phyloP scores from a whole-genome alignment of 2,888 invertebrate species.

The Sminthurides aquaticus region DNA sequence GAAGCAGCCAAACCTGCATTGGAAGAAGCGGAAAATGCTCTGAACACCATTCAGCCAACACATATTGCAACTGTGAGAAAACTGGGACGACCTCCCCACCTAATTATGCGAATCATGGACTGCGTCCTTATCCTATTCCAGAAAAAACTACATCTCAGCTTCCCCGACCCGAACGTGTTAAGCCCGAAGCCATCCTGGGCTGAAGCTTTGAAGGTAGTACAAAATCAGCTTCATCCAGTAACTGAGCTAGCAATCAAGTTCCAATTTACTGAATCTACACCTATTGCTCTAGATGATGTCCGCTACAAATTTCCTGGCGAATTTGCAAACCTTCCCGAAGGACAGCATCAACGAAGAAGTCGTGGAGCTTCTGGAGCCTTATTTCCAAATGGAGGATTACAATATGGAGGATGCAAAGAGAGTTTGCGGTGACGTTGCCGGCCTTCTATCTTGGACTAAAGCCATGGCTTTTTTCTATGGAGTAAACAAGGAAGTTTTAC shows the following conservation, averaged over 20 bases:
- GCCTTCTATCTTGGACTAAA: conserved; percentile 89
- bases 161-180: conserved; percentile 69
- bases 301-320: conserved; percentile 80
- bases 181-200: conserved; percentile 94
- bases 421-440: conserved; percentile 67
- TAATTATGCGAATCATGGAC: conserved; percentile 97
- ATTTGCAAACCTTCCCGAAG: conserved; percentile 89
- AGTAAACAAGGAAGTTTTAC: not conserved
- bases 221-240: too few relatives aligned
- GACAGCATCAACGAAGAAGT: conserved; percentile 96
- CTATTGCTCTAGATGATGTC: conserved; percentile 74
- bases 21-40: conserved; percentile 87
- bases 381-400: not conserved
- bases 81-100: conserved; percentile 86
- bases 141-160: conserved; percentile 72
- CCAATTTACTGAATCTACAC: not conserved
- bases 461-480: conserved; percentile 49
- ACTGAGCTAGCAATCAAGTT: not conserved
- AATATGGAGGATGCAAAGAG: not conserved
- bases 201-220: conserved; percentile 85
- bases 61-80: conserved; percentile 93
- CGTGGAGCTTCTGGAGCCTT: conserved; percentile 58
- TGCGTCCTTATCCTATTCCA: conserved; percentile 89
- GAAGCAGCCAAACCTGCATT: conserved; percentile 93
- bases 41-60: conserved; percentile 80